Conservation (phyloP, 2,113 vertebrate species). For the Ellobius talpinus region DNA sequence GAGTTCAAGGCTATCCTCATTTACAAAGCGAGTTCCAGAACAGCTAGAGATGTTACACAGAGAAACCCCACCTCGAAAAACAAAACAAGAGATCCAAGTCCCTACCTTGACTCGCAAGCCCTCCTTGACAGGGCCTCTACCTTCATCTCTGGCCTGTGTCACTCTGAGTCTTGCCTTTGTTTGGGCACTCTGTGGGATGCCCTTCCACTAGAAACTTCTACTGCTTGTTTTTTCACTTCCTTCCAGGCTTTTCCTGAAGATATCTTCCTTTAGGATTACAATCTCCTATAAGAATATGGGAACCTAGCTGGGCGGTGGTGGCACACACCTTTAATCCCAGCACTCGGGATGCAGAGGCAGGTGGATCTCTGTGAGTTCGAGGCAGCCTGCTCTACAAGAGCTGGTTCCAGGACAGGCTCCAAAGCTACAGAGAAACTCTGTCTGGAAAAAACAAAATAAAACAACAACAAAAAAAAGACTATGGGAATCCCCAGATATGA, state of each 20-base stretch:
- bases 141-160: neutral
- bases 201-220: neutral
- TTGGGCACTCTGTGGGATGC: slow-evolving; percentile 15
- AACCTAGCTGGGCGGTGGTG: no score
- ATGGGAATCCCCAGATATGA: neutral
- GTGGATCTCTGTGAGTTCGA: no score
- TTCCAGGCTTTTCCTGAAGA: slow-evolving; percentile 6
- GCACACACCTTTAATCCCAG: no score
- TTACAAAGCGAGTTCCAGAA: neutral
- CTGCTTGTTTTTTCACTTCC: neutral
- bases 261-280: neutral
- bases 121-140: neutral
- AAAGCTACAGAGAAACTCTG: no score
- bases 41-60: neutral
- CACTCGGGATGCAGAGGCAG: no score
- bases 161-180: neutral
- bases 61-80: neutral
- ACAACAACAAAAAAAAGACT: no score
- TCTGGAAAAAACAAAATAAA: no score
- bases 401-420: no score
- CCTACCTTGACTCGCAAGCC: neutral
- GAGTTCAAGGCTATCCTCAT: neutral
- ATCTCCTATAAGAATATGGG: neutral
- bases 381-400: no score
- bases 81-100: neutral